These are phyloP conservation scores for Melinaea marsaeus DNA, from an alignment of 2,888 invertebrate genomes.

Conservation along the genomic window DNA sequence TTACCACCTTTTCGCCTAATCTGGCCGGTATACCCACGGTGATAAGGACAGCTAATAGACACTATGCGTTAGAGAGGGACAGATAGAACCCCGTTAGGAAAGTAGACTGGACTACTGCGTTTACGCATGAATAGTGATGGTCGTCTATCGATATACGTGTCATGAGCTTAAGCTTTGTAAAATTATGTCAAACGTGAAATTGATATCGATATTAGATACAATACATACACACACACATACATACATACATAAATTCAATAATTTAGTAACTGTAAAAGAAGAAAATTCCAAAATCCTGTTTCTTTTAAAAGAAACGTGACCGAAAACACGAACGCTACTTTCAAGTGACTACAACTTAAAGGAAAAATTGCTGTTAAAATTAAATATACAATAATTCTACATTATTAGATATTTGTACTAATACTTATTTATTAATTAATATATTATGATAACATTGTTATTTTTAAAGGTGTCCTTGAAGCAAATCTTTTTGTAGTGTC, in stretches of 20 bases:
- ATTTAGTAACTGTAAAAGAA: too few species aligned
- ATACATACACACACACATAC: too few species aligned
- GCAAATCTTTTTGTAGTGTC: too few species aligned
- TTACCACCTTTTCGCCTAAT: constrained; percentile 50
- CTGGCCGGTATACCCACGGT: constrained; percentile 57
- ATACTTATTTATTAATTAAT: background rate
- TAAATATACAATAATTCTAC: too few species aligned
- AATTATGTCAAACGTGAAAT: too few species aligned
- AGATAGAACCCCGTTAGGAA: constrained; percentile 62
- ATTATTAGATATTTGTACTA: too few species aligned
- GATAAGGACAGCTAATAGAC: constrained; percentile 43
- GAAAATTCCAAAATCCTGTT: constrained; percentile 9
- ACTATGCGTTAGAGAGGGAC: constrained; percentile 43
- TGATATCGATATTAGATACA: too few species aligned
- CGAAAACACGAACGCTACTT: constrained; percentile 20
- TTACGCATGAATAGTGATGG: constrained; percentile 65
- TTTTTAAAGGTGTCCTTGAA: too few species aligned
- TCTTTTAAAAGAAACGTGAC: constrained; percentile 12
- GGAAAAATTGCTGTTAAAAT: too few species aligned
- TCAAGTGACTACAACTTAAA: background rate
- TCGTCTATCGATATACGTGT: constrained; percentile 22
- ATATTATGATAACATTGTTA: too few species aligned
- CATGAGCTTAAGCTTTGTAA: background rate
- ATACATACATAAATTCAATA: too few species aligned
- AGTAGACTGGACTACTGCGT: constrained; percentile 66